phyloP scores from a whole-genome alignment of 2,113 vertebrate species.

The Tamias sibiricus region DNA sequence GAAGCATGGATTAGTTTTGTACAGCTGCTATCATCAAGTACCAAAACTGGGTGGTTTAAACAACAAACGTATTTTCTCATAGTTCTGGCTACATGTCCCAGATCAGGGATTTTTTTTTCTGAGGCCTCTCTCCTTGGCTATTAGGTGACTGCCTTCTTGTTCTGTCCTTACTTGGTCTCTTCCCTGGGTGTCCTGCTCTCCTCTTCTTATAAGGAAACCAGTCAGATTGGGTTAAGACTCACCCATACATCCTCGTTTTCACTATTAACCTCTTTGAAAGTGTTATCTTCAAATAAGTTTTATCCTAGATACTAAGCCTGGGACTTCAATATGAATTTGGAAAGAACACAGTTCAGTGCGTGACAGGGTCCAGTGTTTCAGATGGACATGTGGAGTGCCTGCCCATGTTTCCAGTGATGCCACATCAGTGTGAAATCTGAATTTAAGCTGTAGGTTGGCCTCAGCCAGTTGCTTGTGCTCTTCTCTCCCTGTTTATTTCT shows the following conservation, averaged over 20 bases:
- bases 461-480: background rate
- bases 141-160: background rate
- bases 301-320: no score
- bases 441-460: background rate
- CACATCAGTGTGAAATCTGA: fast-evolving
- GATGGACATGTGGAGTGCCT: no score
- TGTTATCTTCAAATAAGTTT: background rate
- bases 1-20: background rate
- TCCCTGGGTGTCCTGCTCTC: background rate
- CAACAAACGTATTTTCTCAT: background rate
- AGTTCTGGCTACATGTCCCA: background rate
- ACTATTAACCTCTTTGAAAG: background rate
- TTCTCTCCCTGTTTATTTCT: background rate
- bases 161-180: background rate
- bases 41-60: background rate
- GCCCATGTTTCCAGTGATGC: background rate
- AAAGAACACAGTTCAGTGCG: no score
- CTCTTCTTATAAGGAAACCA: background rate
- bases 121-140: background rate
- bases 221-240: background rate
- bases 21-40: background rate
- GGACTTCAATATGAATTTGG: no score
- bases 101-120: background rate
- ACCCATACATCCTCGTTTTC: background rate
- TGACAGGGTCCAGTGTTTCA: background rate